Percentiles rank a stretch among this genome's conserved stretches.
These are phyloP conservation scores for Anabas testudineus DNA, from an alignment of 2,797 vertebrate species.

Conservation along the genomic window DNA sequence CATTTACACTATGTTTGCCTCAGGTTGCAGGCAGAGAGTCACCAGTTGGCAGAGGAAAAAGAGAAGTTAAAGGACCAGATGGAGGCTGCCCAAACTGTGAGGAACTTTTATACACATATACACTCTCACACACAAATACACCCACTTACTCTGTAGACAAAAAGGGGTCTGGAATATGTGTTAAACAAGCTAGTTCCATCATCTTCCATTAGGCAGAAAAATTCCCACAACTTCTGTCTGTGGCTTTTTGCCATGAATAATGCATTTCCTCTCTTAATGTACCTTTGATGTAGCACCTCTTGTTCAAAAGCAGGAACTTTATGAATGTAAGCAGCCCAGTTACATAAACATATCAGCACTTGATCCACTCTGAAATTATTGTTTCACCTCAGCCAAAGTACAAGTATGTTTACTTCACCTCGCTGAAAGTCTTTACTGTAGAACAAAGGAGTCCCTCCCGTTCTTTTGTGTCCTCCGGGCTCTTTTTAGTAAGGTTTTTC, in stretches of 20 bases:
- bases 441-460: constrained; percentile 32
- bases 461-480: neutral
- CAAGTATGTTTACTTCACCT: constrained; percentile 27
- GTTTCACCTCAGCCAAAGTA: constrained; percentile 49
- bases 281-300: constrained; percentile 70
- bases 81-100: constrained; percentile 63
- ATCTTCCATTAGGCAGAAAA: constrained; percentile 54
- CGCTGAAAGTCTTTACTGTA: constrained; percentile 15
- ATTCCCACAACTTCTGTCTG: constrained; percentile 50
- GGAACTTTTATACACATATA: constrained; percentile 29
- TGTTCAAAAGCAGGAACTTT: constrained; percentile 58
- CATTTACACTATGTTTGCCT: constrained; percentile 26
- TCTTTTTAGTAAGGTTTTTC: constrained; percentile 10
- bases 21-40: constrained; percentile 71
- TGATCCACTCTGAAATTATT: constrained; percentile 44
- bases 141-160: constrained; percentile 35
- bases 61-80: constrained; percentile 63
- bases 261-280: constrained; percentile 55
- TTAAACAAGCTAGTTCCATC: constrained; percentile 56
- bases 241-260: constrained; percentile 67
- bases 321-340: constrained; percentile 48
- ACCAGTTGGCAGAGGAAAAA: constrained; percentile 56
- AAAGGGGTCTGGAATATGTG: constrained; percentile 48
- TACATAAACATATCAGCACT: constrained; percentile 55
- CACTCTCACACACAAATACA: constrained; percentile 27